Conservation (phyloP, 2,113 vertebrate species). For the Brienomyrus brachyistius region DNA sequence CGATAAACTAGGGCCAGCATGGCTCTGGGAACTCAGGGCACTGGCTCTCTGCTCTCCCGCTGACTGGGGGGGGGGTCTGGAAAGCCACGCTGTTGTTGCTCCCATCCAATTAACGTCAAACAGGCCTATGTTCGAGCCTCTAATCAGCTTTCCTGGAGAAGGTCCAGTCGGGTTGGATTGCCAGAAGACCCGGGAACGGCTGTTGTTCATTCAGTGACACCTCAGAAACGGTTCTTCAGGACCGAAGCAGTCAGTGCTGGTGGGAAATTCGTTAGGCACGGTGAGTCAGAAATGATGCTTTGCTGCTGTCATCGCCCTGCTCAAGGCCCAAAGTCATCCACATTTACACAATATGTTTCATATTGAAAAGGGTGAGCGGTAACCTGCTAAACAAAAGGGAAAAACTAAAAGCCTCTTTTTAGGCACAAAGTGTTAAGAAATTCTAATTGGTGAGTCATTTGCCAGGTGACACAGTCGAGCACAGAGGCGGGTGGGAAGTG, state of each 20-base stretch:
- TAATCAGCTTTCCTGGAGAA: conserved; percentile 23
- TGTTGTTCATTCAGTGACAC: conserved; percentile 23
- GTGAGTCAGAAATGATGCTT: conserved; percentile 9
- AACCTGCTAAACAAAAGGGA: background rate
- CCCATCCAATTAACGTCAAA: conserved; percentile 18
- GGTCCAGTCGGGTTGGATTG: conserved; percentile 20
- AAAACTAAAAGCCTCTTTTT: background rate
- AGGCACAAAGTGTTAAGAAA: conserved; percentile 1
- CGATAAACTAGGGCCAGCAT: background rate
- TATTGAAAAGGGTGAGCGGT: background rate
- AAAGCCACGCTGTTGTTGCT: background rate
- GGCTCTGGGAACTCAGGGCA: background rate
- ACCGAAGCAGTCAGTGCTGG: background rate
- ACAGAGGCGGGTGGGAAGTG: background rate
- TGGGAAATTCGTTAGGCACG: background rate
- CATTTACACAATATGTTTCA: background rate
- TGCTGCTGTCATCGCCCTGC: background rate
- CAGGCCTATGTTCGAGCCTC: conserved; percentile 13
- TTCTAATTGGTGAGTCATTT: background rate
- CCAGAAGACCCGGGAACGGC: conserved; percentile 24
- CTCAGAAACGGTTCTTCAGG: conserved; percentile 12
- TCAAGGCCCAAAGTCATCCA: background rate
- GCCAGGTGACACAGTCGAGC: background rate
- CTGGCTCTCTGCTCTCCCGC: background rate
- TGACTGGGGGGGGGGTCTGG: background rate